Base-by-base conservation (phyloP, 2,797 vertebrate species). In the Parotocinclus haroldoi region DNA sequence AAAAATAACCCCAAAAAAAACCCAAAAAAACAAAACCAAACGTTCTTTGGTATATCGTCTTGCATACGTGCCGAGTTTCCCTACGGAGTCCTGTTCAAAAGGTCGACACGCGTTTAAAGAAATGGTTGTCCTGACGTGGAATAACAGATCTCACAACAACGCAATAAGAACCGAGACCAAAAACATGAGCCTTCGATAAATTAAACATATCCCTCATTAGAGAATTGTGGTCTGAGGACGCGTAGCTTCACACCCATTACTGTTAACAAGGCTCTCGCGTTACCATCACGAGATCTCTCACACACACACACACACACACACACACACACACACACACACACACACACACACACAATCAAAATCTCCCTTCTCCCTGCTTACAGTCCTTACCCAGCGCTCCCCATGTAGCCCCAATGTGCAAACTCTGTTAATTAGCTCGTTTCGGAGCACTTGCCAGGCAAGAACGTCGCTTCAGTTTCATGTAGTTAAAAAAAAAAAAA, bases 31-130 rank as follows among this genome's bases (percentile, higher is more conserved):
- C 37, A 7, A 6, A 60, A 46, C 17, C 45, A 57, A 13, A 37
- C 55, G 18, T n/a, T 78, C 73, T 78, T 78, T 78, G 76, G 76
- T 75, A 72, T 75, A 50, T 59, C 39, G 14, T 72, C 59, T 72
- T 71, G 67, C 63, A 72, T 77, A 72, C 69, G 3, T 0, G 13
- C 49, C 39, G 55, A 19, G 17, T 48, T 58, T 57, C 3, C 48
- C 48, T 50, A 50, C 8, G 8, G 14, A 50, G 9, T n/a, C 14
- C n/a, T 9, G 8, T 42, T 42, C 5, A 40, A 42, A 42, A 1
- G 40, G 8, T 42, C 40, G 1, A 42, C 2, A 5, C 38, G 38
- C 9, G 4, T 42, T 42, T 42, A 7, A 9, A 42, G 10, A 40
- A 5, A 27, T 27, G 27, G 27, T 27, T 27, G 27, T 27, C 27